phyloP scores from a whole-genome alignment of 2,113 vertebrate species.

The Empidonax alnorum region DNA sequence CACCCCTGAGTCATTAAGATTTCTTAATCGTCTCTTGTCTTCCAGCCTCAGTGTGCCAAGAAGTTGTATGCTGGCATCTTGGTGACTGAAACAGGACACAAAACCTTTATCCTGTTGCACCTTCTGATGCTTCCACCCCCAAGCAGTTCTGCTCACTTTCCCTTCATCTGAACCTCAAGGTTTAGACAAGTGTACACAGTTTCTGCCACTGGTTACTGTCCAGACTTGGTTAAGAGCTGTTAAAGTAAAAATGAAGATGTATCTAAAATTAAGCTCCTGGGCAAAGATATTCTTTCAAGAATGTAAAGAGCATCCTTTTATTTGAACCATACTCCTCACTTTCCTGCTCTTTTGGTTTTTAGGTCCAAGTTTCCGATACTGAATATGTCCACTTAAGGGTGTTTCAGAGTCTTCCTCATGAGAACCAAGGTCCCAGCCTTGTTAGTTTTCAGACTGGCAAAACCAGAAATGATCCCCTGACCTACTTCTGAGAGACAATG shows the following conservation, averaged over 20 bases:
- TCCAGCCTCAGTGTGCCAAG: neutral
- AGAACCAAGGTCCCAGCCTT: conserved; percentile 36
- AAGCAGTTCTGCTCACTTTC: neutral
- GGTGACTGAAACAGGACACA: neutral
- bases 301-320: neutral
- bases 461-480: conserved; percentile 70
- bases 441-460: conserved; percentile 54
- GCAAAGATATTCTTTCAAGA: neutral
- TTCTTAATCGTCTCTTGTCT: neutral
- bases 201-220: neutral
- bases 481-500: conserved; percentile 53
- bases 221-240: neutral
- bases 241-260: neutral
- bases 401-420: conserved; percentile 29
- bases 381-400: conserved; percentile 70
- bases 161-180: neutral
- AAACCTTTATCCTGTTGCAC: neutral
- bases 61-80: neutral
- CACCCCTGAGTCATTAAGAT: neutral
- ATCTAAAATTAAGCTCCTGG: neutral
- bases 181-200: neutral
- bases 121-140: neutral
- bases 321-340: neutral
- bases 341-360: neutral
- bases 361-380: conserved; percentile 60